These are phyloP conservation scores for Catalaphyllia jardinei DNA, from an alignment of 64 coral and sea anemone genomes.

Conservation along the genomic window DNA sequence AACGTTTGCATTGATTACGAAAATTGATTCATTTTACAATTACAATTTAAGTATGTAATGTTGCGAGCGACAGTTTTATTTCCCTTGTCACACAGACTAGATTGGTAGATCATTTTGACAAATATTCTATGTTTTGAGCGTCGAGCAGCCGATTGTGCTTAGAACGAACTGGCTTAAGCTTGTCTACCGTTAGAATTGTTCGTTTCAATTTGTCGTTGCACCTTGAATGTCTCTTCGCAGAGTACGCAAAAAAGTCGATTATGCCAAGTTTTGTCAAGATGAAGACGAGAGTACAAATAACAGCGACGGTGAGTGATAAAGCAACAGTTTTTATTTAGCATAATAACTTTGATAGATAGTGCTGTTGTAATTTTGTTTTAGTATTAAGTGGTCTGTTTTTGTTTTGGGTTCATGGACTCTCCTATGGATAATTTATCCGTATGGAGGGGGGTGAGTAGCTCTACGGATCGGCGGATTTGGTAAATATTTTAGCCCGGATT, in stretches of 20 bases:
- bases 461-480: no score
- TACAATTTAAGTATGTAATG: not conserved
- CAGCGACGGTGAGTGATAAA: conserved; percentile 5
- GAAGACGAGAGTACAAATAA: conserved; percentile 29
- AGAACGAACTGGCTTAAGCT: not conserved
- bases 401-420: no score
- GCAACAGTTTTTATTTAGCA: no score
- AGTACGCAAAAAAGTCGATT: conserved; percentile 54
- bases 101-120: not conserved
- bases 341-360: no score
- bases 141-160: not conserved
- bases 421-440: no score
- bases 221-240: conserved; percentile 36
- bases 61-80: not conserved
- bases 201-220: not conserved
- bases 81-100: not conserved
- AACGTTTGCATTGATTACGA: not conserved
- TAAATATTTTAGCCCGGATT: no score
- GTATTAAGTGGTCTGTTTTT: no score
- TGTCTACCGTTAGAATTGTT: not conserved
- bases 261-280: conserved; percentile 39
- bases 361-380: no score
- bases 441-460: no score
- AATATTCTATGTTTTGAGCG: not conserved
- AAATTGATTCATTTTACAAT: not conserved